Percentiles rank a stretch among this genome's conserved stretches.
These are phyloP conservation scores for Phallusia fumigata DNA, from an alignment of 23 tunicate genomes.

Conservation along the genomic window DNA sequence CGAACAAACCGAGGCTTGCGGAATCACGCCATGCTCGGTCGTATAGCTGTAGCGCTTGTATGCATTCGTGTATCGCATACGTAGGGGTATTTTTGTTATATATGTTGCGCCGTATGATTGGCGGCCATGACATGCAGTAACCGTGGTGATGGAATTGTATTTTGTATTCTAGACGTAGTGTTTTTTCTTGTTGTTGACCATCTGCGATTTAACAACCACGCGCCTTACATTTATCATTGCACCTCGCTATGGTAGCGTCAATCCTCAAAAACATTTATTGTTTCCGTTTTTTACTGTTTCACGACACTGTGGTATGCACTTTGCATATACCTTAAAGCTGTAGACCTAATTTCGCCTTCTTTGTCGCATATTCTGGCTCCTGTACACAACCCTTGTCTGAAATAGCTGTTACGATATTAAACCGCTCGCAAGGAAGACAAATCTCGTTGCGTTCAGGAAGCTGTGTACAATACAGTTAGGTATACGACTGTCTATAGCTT, in stretches of 20 bases:
- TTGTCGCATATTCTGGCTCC: not conserved
- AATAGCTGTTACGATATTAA: not conserved
- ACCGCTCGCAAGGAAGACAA: not conserved
- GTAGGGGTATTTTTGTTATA: too few species aligned
- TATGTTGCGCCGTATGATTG: too few species aligned
- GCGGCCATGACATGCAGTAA: constrained; percentile 9
- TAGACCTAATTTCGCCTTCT: not conserved
- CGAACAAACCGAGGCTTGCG: not conserved
- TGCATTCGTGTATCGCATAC: too few species aligned
- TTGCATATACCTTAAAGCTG: too few species aligned
- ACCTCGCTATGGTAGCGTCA: not conserved
- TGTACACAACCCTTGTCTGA: not conserved
- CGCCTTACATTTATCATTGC: too few species aligned
- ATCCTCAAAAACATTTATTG: not conserved
- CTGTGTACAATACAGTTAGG: too few species aligned
- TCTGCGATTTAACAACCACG: not conserved
- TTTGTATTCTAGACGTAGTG: not conserved
- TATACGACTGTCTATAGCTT: too few species aligned
- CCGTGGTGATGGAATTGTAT: not conserved
- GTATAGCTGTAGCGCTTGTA: too few species aligned
- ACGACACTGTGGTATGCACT: not conserved
- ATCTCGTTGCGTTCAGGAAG: too few species aligned
- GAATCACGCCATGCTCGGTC: too few species aligned
- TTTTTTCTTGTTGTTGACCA: not conserved
- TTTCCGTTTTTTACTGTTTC: not conserved